phyloP scores from a whole-genome alignment of 2,113 vertebrate species.

The Phylloscopus trochilus region DNA sequence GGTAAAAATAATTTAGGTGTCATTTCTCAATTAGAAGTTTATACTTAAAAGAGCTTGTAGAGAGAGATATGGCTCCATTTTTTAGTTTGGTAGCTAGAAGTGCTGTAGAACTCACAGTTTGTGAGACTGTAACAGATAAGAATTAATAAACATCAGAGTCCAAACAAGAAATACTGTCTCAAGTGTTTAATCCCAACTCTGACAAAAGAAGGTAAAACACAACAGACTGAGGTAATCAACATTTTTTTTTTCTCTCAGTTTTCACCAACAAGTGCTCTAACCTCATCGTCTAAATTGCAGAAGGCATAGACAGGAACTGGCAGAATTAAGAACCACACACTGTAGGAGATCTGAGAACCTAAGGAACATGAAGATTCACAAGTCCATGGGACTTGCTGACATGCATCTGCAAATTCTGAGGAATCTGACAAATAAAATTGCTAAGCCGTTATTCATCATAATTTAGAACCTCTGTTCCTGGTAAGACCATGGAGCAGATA shows the following conservation, averaged over 20 bases:
- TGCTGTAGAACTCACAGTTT: too few species aligned
- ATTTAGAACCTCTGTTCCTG: background rate
- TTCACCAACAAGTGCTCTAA: background rate
- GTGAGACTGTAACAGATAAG: too few species aligned
- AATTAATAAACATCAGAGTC: too few species aligned
- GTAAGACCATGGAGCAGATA: background rate
- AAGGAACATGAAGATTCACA: background rate
- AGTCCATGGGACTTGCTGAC: background rate
- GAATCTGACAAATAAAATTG: background rate
- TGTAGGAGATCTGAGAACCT: background rate
- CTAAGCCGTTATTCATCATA: background rate
- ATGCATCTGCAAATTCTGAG: background rate
- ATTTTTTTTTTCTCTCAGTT: background rate
- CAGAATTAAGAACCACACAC: background rate
- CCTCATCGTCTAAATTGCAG: background rate
- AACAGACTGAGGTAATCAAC: background rate
- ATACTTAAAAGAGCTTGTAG: too few species aligned
- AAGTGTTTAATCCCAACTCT: too few species aligned
- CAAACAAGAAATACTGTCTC: too few species aligned
- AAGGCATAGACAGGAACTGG: background rate
- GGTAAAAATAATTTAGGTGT: too few species aligned
- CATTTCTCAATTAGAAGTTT: too few species aligned
- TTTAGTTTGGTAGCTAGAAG: too few species aligned
- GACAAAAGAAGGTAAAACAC: too few species aligned
- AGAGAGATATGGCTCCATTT: too few species aligned